A percentile compares a stretch with the other conserved stretches of the same genome.
Evolutionary conservation across 2,888 invertebrate species (phyloP).

Genomic region (Oithona nana): DNA sequence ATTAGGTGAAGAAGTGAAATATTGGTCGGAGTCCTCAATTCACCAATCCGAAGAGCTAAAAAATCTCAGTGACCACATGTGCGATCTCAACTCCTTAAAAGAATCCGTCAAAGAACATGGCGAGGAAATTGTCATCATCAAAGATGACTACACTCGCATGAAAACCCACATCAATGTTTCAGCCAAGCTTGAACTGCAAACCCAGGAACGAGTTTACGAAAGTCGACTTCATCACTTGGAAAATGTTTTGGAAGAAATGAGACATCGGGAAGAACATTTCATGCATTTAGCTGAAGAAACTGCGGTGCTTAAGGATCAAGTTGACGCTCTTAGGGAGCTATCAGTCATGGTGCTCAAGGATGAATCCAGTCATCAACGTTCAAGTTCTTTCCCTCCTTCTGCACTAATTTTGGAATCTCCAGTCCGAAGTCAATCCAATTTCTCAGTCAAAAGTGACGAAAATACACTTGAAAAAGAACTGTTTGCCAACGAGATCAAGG

Average conservation of each 20-base stretch:
- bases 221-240: constrained; percentile 1
- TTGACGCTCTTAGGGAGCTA: not conserved
- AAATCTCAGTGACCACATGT: not conserved
- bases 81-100: not conserved
- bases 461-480: not conserved
- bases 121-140: not conserved
- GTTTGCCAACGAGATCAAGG: not conserved
- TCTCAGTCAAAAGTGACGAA: not conserved
- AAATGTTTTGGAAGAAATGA: constrained; percentile 8
- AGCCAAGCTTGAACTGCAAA: constrained; percentile 5
- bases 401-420: not conserved
- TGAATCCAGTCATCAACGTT: not conserved
- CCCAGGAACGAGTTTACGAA: constrained; percentile 5
- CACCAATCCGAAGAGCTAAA: not conserved
- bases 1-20: not conserved
- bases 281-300: constrained; percentile 2
- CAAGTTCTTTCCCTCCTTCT: not conserved
- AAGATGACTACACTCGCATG: not conserved
- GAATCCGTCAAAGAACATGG: not conserved
- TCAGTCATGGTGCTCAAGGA: not conserved
- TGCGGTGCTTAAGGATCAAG: constrained; percentile 8
- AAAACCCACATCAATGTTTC: constrained; percentile 1
- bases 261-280: constrained; percentile 2
- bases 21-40: not conserved
- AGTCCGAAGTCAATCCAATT: not conserved